Evolutionary conservation across 2,888 invertebrate species (phyloP), one percentile per base, ranked within the genome.

Genomic region (Scotopteryx bipunctaria): DNA sequence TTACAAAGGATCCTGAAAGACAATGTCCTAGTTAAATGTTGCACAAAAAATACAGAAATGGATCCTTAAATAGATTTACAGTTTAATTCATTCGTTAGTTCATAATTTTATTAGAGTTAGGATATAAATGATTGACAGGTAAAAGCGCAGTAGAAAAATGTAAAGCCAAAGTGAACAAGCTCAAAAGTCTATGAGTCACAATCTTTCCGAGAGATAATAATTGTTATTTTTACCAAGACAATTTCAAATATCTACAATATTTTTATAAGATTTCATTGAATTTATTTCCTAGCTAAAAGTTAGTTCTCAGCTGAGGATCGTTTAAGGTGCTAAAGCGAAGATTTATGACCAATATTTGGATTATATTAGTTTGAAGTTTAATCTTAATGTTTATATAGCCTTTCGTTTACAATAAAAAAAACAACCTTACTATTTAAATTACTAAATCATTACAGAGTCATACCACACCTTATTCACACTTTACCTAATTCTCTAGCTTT

Each of bases 111-210:
- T 27, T 15, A 41, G 29, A 40, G 41, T 14, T 21, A 42, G 31
- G 31, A 21, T 81, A 80, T 73, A 77, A 78, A 83, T 81, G 78
- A 76, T 78, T 74, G 71, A 81, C 71, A 78, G 71, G 15, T 78
- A 78, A 78, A 81, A 71, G 73, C 76, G 73, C 77, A 70, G 79
- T 86, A 85, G 81, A 86, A 85, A 85, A 83, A 71, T 77, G 76
- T 77, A 77, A 86, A 86, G 86, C 87, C 77, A 81, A 86, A 75
- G 76, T 77, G 83, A 79, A 83, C 77, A 88, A 89, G 88, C 89
- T 88, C 89, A 81, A 84, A 79, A 73, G 73, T 78, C 76, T 78
- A 78, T 76, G 40, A 51, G 72, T 66, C 59, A 50, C 49, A 63
- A 53, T 56, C 44, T 52, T 51, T 45, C 37, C 29, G 45, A 58